Conservation (phyloP, 2,888 invertebrate genomes). For the Cabera pusaria region DNA sequence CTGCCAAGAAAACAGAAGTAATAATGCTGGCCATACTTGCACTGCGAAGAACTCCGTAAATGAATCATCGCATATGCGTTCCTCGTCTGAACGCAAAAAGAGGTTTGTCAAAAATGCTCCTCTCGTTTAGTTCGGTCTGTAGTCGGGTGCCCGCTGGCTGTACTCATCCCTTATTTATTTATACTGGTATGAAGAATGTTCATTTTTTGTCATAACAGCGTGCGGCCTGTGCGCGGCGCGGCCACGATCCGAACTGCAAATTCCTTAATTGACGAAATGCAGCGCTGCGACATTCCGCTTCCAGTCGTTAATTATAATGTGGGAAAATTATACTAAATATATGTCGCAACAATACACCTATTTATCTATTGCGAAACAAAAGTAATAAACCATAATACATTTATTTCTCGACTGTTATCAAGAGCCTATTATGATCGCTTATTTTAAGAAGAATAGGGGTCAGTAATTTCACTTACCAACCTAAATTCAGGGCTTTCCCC, state of each 20-base stretch:
- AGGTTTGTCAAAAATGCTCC: conserved; percentile 78
- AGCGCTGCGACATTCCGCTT: conserved; percentile 60
- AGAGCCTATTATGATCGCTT: too few species aligned
- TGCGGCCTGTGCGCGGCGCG: conserved; percentile 58
- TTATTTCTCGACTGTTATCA: too few species aligned
- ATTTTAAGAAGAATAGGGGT: too few species aligned
- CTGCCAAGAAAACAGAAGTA: conserved; percentile 79
- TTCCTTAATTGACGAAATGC: conserved; percentile 79
- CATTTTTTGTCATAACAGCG: conserved; percentile 72
- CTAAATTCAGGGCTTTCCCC: too few species aligned
- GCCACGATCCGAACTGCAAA: conserved; percentile 58
- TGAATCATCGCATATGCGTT: conserved; percentile 81
- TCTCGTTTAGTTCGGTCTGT: conserved; percentile 65
- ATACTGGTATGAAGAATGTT: conserved; percentile 78
- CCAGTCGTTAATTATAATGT: conserved; percentile 69
- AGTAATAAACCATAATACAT: too few species aligned
- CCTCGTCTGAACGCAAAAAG: conserved; percentile 76
- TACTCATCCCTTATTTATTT: conserved; percentile 82
- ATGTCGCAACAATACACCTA: conserved; percentile 40
- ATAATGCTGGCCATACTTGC: conserved; percentile 78
- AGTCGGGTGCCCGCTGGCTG: conserved; percentile 52
- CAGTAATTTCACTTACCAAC: too few species aligned
- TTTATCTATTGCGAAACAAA: conserved; percentile 33
- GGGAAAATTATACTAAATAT: conserved; percentile 61
- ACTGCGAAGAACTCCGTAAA: conserved; percentile 76